Evolutionary conservation across 1,140 invertebrate genomes (phyloP).

Genomic region (Papilio polytes): DNA sequence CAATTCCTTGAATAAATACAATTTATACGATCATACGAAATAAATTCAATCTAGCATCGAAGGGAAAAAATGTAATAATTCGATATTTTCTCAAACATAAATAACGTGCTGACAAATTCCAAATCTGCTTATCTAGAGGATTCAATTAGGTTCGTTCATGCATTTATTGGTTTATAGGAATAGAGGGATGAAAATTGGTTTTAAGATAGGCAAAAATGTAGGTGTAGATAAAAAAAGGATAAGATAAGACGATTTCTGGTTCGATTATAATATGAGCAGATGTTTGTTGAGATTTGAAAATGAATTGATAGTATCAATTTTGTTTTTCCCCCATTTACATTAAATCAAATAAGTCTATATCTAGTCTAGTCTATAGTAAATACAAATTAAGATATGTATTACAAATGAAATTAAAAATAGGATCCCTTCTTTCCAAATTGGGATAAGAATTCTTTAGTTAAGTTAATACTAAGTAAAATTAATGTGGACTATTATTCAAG

Average conservation of each 20-base stretch:
- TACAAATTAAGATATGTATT: too few relatives aligned
- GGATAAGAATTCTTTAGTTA: not conserved
- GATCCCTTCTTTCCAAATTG: too few relatives aligned
- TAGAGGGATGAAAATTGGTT: not conserved
- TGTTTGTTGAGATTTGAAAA: too few relatives aligned
- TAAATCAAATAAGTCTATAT: too few relatives aligned
- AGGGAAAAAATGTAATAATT: not conserved
- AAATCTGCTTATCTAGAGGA: not conserved
- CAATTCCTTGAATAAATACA: not conserved
- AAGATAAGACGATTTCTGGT: too few relatives aligned
- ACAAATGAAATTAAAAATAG: too few relatives aligned
- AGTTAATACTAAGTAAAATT: slow-evolving; percentile 11
- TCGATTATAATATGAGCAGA: too few relatives aligned
- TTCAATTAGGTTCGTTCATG: not conserved
- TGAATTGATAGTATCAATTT: too few relatives aligned
- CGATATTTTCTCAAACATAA: not conserved
- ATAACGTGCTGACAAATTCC: not conserved
- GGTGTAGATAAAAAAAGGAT: too few relatives aligned
- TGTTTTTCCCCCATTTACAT: too few relatives aligned
- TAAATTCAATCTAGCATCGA: not conserved
- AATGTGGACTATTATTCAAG: slow-evolving; percentile 10
- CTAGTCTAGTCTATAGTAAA: too few relatives aligned
- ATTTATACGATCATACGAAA: not conserved
- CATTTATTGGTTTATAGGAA: not conserved
- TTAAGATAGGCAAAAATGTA: not conserved